Percentiles rank a stretch among this genome's conserved stretches.
Conservation (phyloP, 2,113 vertebrate species). For the Antechinus flavipes region DNA sequence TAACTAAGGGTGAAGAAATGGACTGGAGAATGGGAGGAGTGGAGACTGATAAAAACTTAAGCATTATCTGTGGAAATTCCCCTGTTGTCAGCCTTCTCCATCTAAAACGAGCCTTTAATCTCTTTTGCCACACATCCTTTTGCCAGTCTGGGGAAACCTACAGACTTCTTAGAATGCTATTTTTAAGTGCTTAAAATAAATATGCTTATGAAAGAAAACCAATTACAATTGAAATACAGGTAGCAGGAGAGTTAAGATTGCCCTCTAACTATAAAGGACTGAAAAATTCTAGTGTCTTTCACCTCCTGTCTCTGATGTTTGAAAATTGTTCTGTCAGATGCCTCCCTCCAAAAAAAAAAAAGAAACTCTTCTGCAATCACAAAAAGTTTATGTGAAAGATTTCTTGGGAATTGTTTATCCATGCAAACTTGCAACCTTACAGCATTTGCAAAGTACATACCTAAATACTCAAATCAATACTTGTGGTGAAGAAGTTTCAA, state of each 20-base stretch:
- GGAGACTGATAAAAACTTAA: background rate
- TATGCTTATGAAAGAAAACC: background rate
- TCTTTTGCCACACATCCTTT: background rate
- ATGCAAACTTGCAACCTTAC: background rate
- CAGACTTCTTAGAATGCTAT: background rate
- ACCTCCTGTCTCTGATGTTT: background rate
- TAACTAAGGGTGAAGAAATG: background rate
- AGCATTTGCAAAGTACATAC: background rate
- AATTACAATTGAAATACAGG: background rate
- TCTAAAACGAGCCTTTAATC: background rate
- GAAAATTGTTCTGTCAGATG: background rate
- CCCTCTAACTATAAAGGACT: background rate
- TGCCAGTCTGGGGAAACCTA: background rate
- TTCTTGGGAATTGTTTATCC: background rate
- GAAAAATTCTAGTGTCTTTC: background rate
- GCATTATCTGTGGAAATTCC: background rate
- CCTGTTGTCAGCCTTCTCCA: background rate
- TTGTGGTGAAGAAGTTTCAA: background rate
- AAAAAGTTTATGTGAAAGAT: background rate
- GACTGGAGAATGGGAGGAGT: background rate
- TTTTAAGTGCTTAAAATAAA: background rate
- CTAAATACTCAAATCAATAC: background rate
- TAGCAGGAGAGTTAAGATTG: background rate
- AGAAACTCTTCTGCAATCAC: background rate
- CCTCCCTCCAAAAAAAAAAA: background rate